Conservation (phyloP, 2,888 invertebrate genomes). For the Diplolepis rosae region DNA sequence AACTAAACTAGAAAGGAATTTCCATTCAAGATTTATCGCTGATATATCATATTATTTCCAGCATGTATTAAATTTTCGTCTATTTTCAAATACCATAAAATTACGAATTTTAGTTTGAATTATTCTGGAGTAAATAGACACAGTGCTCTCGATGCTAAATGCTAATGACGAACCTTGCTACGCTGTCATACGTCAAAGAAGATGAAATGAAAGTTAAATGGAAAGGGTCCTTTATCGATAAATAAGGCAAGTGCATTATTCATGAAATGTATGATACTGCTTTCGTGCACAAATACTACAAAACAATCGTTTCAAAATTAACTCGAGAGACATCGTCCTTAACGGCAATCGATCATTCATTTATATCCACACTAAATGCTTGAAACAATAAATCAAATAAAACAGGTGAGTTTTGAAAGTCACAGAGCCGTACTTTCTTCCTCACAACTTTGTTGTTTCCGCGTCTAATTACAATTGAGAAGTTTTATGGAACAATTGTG, state of each 20-base stretch:
- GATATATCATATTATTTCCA: too few relatives aligned
- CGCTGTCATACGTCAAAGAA: conserved; percentile 2
- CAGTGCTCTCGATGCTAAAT: too few relatives aligned
- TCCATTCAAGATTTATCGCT: too few relatives aligned
- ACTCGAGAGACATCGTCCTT: not conserved
- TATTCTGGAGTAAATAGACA: too few relatives aligned
- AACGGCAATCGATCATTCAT: not conserved
- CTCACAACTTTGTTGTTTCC: conserved; percentile 25
- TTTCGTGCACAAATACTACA: conserved; percentile 26
- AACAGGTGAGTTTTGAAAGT: conserved; percentile 14
- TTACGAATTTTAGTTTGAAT: too few relatives aligned
- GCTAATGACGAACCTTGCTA: too few relatives aligned
- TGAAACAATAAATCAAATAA: conserved; percentile 25
- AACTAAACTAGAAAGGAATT: too few relatives aligned
- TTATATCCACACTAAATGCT: not conserved
- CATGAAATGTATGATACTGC: conserved; percentile 21
- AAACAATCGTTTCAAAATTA: conserved; percentile 24
- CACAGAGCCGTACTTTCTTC: conserved; percentile 8
- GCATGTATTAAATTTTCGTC: too few relatives aligned
- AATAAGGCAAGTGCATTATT: conserved; percentile 30
- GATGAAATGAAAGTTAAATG: conserved; percentile 21
- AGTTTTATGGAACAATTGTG: not conserved
- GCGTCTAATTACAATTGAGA: not conserved
- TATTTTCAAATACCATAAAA: too few relatives aligned
- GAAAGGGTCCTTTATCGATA: conserved; percentile 20